Base-by-base conservation (phyloP, 2,888 invertebrate species). In the Apoda limacodes region DNA sequence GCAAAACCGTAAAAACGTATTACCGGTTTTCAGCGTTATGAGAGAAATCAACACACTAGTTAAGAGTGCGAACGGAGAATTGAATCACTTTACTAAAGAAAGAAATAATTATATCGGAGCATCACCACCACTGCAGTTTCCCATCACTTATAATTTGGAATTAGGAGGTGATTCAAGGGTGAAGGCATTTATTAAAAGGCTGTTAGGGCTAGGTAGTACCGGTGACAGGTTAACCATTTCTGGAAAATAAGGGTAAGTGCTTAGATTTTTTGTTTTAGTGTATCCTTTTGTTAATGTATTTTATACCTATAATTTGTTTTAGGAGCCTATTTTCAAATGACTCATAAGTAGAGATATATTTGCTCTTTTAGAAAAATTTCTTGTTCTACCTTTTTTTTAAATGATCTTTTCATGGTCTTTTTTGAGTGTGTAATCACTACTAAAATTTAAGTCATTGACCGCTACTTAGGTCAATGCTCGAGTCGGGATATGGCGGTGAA, bases 1-100 rank as follows among this genome's bases (percentile, higher is more conserved):
- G 0, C 62, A 50, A 23, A 58, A 70, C 17, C 48, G 65, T 0
- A 60, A 45, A 26, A 60, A 47, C 5, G 50, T 66, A 0, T 21
- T 66, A 0, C 76, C 75, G 2, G 55, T 74, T 0, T 51, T 70
- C 2, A 64, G 63, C 0, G 64, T 74, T 0, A 59, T 68, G 37
- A 35, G 72, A 4, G 75, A 75, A 23, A 67, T 76, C 1, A 66
- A 56, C 13, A 72, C 76, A 0, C 25, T 72, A 3, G 63, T 75
- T 0, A 66, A 54, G 24, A 69, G 61, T 4, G 57, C 45, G 0
- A 64, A 63, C 3, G 66, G 70, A 0, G 69, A 72, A 25, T 31
- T 74, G 2, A 66, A 51, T 13, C 68, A 76, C 23, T 31, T 49
- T 0, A 49, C 54, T 0, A 65, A 53, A 24, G 75, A 74, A 39